These are phyloP conservation scores for Ceratothoa steindachneri DNA, from an alignment of 2,888 invertebrate genomes.

Conservation along the genomic window DNA sequence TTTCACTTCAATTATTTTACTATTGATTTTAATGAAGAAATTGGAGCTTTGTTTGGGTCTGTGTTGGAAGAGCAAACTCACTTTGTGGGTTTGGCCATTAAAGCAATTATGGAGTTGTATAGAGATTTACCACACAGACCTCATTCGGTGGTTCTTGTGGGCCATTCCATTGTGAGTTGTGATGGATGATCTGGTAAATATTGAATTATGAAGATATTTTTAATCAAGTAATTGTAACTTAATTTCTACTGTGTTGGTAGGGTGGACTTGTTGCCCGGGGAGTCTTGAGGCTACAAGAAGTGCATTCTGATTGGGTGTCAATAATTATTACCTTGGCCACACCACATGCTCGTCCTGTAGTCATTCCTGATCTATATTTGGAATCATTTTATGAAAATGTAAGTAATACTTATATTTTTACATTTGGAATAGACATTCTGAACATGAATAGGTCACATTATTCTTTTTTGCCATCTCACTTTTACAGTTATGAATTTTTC, in stretches of 20 bases:
- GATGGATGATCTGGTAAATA: no score
- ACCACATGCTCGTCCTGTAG: slow-evolving; percentile 68
- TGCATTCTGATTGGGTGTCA: slow-evolving; percentile 61
- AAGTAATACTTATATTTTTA: no score
- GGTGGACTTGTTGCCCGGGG: slow-evolving; percentile 80
- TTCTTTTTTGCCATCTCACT: no score
- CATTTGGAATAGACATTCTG: no score
- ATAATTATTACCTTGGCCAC: slow-evolving; percentile 78
- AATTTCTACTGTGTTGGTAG: no score
- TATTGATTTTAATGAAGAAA: slow-evolving; percentile 83
- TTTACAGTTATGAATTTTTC: no score
- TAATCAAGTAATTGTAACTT: no score
- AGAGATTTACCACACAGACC: slow-evolving; percentile 55
- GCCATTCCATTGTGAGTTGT: slow-evolving; percentile 83
- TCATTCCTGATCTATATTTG: slow-evolving; percentile 68
- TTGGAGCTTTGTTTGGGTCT: slow-evolving; percentile 81
- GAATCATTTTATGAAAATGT: slow-evolving; percentile 54
- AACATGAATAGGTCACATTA: no score
- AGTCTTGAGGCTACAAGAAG: slow-evolving; percentile 61
- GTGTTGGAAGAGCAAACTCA: slow-evolving; percentile 59
- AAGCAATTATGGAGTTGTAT: slow-evolving; percentile 65
- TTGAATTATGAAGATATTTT: no score
- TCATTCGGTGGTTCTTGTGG: slow-evolving; percentile 71
- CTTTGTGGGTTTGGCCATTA: slow-evolving; percentile 53
- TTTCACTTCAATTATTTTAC: slow-evolving; percentile 88